Base-by-base conservation (phyloP, 2,113 vertebrate genomes). In the Caranx melampygus region DNA sequence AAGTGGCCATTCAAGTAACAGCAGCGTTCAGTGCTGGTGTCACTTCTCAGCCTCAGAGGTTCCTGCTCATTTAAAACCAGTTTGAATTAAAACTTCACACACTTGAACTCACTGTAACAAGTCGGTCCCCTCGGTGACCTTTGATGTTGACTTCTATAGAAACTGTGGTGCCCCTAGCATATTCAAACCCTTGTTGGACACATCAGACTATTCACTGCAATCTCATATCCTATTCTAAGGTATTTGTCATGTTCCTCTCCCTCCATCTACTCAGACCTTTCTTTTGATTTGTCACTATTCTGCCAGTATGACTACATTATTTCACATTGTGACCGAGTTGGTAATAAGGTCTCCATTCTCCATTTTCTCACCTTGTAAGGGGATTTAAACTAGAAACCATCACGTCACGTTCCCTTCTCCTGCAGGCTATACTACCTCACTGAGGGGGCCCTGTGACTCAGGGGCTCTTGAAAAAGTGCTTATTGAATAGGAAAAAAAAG, bases 401-500 rank as follows among this genome's bases (percentile, higher is more conserved):
- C 18, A 68, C 75, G 75, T 72, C 69, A 62, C 1, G 18, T 67
- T 60, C 10, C 14, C 52, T 61, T 72, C 61, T 68, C 57, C 62
- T 84, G 60, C 54, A 47, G 81, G 81, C 69, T 62, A 26, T 26
- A 11, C 62, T 67, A 51, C 47, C 37, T 60, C 82, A 66, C 83
- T 10, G 14, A 67, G 58, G 69, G 63, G 63, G 44, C 18, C 42
- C 11, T 52, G 77, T 52, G 75, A 72, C 82, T 89, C 11, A 0
- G 61, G 58, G 72, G 66, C 62, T 75, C 40, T 71, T 10, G 21
- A 64, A 79, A 83, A 92, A 90, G 37, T 87, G 84, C 84, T 87
- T 88, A 88, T 75, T 63, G 78, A 40, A 26, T 5, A 9, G 40
- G 11, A 42, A 66, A 61, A 81, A 72, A 86, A 87, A 84, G 75